Evolutionary conservation across 2,888 invertebrate species (phyloP), one percentile per base, ranked within the genome.

Genomic region (Drosophila suboccidentalis): DNA sequence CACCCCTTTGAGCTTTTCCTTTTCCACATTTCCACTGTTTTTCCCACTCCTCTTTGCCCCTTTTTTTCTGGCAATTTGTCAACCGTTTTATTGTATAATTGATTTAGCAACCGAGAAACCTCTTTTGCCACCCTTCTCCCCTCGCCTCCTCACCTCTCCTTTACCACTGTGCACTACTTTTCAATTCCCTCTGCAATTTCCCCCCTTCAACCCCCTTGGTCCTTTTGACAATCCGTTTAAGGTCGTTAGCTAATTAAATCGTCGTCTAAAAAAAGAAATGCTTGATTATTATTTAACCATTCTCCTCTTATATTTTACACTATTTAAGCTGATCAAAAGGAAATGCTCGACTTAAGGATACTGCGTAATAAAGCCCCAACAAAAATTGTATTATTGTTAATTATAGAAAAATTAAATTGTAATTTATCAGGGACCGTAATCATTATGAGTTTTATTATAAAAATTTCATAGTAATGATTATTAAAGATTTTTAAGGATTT

Each of bases 41-140:
- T 13, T 5, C 36, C 13, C 15, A n/a, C 43, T 15, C 1, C 17
- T 1, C 10, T 34, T 50, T 34, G 36, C 22, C 4, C 19, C 26
- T 43, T 32, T 58, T 61, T 47, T 39, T 65, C 66, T 44, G 63
- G 58, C 47, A 76, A 81, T 75, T 81, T 89, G 82, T 75, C 82
- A 79, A 74, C 62, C 86, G 66, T 86, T 90, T 88, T 79, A 86
- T 69, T 85, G 71, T 75, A 67, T 89, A 86, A 86, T 89, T 86
- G 88, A 88, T 86, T 86, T 90, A 78, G 86, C 79, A 71, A 60
- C 59, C 78, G 36, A 66, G 64, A 19, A 50, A 59, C 43, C 43
- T 22, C 32, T 19, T 4, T 11, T 13, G n/a, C 5, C 19, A 39
- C 43, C 49, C 5, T 8, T 2, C 29, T 8, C 2, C 3, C 0